Conservation (phyloP, 2,113 vertebrate genomes). For the Serranochromis macrocephalus region DNA sequence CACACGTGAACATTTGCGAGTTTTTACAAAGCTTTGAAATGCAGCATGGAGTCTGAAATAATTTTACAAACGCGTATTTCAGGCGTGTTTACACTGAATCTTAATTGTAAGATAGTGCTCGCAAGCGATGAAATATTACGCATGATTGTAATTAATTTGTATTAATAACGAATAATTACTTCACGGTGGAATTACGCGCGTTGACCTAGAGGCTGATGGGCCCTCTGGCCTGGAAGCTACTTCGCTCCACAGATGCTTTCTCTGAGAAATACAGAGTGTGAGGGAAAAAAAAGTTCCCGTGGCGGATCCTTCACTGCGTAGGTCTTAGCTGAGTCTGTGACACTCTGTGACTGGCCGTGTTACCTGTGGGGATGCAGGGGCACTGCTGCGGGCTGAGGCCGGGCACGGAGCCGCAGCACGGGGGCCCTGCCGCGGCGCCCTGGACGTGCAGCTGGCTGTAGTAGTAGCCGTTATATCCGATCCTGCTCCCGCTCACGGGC, state of each 20-base stretch:
- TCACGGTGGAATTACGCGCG: background rate
- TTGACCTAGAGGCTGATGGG: background rate
- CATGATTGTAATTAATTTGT: background rate
- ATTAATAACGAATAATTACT: background rate
- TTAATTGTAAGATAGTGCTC: background rate
- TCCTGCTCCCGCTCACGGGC: conserved; percentile 75
- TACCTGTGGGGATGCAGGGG: conserved; percentile 89
- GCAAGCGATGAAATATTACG: background rate
- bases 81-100: background rate
- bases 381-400: conserved; percentile 87
- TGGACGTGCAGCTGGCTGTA: conserved; percentile 92
- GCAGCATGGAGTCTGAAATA: background rate
- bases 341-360: background rate
- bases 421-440: conserved; percentile 79
- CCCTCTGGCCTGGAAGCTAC: background rate
- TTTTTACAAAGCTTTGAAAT: background rate
- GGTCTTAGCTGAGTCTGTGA: background rate
- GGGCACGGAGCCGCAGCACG: conserved; percentile 85
- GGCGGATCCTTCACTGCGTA: background rate
- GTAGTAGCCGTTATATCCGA: conserved; percentile 91
- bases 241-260: background rate
- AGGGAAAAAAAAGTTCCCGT: background rate
- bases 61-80: background rate
- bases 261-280: background rate
- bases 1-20: background rate